phyloP scores from a whole-genome alignment of 2,888 invertebrate genomes.

The Diplolepis rosae region DNA sequence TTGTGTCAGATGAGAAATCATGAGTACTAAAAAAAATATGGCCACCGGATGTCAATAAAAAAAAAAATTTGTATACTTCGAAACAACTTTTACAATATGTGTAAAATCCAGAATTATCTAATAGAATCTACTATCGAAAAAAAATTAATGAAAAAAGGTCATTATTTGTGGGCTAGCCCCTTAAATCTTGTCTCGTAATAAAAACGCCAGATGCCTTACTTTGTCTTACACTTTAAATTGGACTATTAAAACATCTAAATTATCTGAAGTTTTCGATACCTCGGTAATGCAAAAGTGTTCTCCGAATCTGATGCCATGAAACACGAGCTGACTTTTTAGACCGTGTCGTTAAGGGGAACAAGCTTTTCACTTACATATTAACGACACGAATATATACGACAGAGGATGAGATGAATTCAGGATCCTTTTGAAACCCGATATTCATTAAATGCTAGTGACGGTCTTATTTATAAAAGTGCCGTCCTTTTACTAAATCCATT shows the following conservation, averaged over 20 bases:
- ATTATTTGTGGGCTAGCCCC: too few relatives aligned
- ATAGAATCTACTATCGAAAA: too few relatives aligned
- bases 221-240: conserved; percentile 20
- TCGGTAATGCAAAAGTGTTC: conserved; percentile 6
- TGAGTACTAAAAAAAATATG: too few relatives aligned
- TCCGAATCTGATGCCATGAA: background rate
- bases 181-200: too few relatives aligned
- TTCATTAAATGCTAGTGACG: conserved; percentile 55
- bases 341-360: conserved; percentile 28
- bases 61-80: too few relatives aligned
- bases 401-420: conserved; percentile 29
- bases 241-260: too few relatives aligned
- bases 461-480: conserved; percentile 53
- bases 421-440: conserved; percentile 57
- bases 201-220: conserved; percentile 28
- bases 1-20: too few relatives aligned
- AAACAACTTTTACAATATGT: too few relatives aligned
- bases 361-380: conserved; percentile 45
- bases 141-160: too few relatives aligned
- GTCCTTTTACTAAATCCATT: conserved; percentile 33
- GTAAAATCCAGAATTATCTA: too few relatives aligned
- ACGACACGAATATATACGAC: conserved; percentile 33
- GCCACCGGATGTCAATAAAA: too few relatives aligned
- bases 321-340: conserved; percentile 19
- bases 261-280: conserved; percentile 20